Percentiles rank a stretch among this genome's conserved stretches.
phyloP scores from a whole-genome alignment of 1,140 invertebrate genomes.

The Calycopis cecrops region DNA sequence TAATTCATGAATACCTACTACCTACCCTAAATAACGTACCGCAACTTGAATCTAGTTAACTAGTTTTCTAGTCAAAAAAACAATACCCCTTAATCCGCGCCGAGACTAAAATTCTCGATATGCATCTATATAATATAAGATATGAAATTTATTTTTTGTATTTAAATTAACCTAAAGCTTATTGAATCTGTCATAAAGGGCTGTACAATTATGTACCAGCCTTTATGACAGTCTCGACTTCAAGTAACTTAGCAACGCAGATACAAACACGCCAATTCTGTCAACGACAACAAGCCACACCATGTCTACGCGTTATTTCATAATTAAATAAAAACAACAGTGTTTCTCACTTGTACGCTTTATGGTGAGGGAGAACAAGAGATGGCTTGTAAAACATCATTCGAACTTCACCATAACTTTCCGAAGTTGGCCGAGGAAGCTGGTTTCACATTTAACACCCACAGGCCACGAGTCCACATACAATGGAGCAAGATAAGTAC shows the following conservation, averaged over 20 bases:
- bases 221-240: too few relatives aligned
- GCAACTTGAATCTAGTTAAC: too few relatives aligned
- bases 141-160: too few relatives aligned
- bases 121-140: too few relatives aligned
- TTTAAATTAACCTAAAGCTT: too few relatives aligned
- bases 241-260: slow-evolving; percentile 40
- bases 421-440: slow-evolving; percentile 80
- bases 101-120: too few relatives aligned
- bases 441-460: slow-evolving; percentile 80
- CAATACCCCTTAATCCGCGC: too few relatives aligned
- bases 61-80: too few relatives aligned
- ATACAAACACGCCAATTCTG: slow-evolving; percentile 20
- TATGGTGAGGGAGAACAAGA: neutral
- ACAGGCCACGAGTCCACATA: slow-evolving; percentile 74
- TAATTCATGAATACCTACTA: too few relatives aligned
- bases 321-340: slow-evolving; percentile 3
- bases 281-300: neutral
- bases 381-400: slow-evolving; percentile 75
- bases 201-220: too few relatives aligned
- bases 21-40: too few relatives aligned
- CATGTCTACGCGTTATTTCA: neutral
- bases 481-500: slow-evolving; percentile 82
- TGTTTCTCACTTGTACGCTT: neutral
- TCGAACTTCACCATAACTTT: slow-evolving; percentile 80
- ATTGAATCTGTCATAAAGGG: too few relatives aligned